A percentile compares a stretch with the other conserved stretches of the same genome.
Conservation (phyloP, 2,888 invertebrate species). For the Taenaris catops region DNA sequence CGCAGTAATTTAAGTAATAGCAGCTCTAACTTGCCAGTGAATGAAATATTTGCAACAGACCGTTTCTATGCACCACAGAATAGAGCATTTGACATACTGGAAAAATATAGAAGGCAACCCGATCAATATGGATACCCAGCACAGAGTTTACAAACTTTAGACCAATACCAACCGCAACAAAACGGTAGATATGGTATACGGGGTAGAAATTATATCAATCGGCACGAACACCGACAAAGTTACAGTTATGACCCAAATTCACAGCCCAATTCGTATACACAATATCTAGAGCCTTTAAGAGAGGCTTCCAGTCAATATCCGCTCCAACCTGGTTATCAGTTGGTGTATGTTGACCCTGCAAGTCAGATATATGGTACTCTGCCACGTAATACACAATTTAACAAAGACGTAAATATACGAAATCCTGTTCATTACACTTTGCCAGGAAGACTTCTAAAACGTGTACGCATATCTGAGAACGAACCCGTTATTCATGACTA, state of each 20-base stretch:
- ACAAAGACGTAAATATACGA: slow-evolving; percentile 33
- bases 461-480: slow-evolving; percentile 65
- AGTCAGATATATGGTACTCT: slow-evolving; percentile 48
- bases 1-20: slow-evolving; percentile 53
- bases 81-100: slow-evolving; percentile 57
- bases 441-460: slow-evolving; percentile 52
- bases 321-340: slow-evolving; percentile 37
- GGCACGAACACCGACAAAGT: slow-evolving; percentile 34
- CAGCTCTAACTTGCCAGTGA: slow-evolving; percentile 51
- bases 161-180: slow-evolving; percentile 40
- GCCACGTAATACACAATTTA: slow-evolving; percentile 41
- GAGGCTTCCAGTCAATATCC: slow-evolving; percentile 35
- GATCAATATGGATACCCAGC: slow-evolving; percentile 60
- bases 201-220: slow-evolving; percentile 30
- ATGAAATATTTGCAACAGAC: slow-evolving; percentile 68
- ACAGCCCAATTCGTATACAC: slow-evolving; percentile 42
- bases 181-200: slow-evolving; percentile 32
- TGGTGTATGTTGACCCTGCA: slow-evolving; percentile 43
- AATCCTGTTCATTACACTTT: slow-evolving; percentile 49
- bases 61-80: slow-evolving; percentile 59
- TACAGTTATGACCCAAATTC: slow-evolving; percentile 36
- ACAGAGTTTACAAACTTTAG: slow-evolving; percentile 59
- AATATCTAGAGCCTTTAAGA: slow-evolving; percentile 42
- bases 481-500: slow-evolving; percentile 63
- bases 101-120: slow-evolving; percentile 56